Conservation (phyloP, 1,140 invertebrate genomes). For the Parasteatoda tepidariorum region DNA sequence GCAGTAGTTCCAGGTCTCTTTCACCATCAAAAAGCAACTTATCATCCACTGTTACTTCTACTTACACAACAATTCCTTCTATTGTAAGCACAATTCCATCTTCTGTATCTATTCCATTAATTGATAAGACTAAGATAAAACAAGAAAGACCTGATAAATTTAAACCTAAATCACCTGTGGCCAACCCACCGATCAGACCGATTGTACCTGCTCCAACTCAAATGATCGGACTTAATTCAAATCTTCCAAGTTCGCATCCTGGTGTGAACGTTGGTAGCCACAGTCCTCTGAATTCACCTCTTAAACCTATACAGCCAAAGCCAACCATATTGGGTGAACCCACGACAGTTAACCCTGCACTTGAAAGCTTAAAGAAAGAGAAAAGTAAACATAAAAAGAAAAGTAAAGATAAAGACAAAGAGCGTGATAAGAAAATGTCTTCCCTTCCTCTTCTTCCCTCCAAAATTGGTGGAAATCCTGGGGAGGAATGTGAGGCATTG, state of each 20-base stretch:
- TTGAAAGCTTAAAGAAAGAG: slow-evolving; percentile 67
- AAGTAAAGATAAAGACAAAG: slow-evolving; percentile 68
- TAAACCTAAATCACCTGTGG: slow-evolving; percentile 59
- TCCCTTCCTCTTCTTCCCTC: slow-evolving; percentile 15
- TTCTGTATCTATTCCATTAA: slow-evolving; percentile 1
- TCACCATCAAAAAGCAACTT: slow-evolving; percentile 34
- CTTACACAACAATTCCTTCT: slow-evolving; percentile 24
- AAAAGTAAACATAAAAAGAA: slow-evolving; percentile 70
- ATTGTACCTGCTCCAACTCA: slow-evolving; percentile 65
- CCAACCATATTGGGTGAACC: slow-evolving; percentile 68
- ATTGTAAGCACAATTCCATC: slow-evolving; percentile 28
- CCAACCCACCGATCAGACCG: slow-evolving; percentile 64
- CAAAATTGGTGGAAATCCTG: slow-evolving; percentile 25
- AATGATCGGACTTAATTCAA: slow-evolving; percentile 61
- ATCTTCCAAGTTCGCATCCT: slow-evolving; percentile 60
- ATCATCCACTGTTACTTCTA: slow-evolving; percentile 31
- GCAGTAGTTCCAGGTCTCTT: slow-evolving; percentile 39
- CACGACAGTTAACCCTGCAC: slow-evolving; percentile 65
- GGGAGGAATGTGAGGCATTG: slow-evolving; percentile 46
- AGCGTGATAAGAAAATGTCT: slow-evolving; percentile 60
- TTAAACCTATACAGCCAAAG: slow-evolving; percentile 70
- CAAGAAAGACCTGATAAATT: slow-evolving; percentile 63
- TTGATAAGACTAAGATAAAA: slow-evolving; percentile 61
- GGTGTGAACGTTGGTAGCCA: slow-evolving; percentile 63
- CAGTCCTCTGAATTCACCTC: slow-evolving; percentile 23